phyloP scores from a whole-genome alignment of 2,888 invertebrate genomes.

The Cordylochernes scorpioides region DNA sequence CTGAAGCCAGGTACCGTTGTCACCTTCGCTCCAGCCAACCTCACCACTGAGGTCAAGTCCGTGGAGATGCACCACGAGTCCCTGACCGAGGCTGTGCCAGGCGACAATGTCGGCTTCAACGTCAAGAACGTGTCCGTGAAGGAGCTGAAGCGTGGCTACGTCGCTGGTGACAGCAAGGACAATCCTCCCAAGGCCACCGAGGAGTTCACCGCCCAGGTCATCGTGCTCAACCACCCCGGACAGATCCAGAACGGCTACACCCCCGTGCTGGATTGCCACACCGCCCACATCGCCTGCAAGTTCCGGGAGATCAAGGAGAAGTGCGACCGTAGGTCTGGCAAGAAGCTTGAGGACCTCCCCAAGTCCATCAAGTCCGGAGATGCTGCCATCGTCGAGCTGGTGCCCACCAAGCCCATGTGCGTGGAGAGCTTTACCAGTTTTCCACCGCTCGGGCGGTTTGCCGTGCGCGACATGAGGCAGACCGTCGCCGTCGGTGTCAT shows the following conservation, averaged over 20 bases:
- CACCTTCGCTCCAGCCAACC: slow-evolving; percentile 80
- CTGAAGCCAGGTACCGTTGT: slow-evolving; percentile 88
- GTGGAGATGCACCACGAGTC: slow-evolving; percentile 99
- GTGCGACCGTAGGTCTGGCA: slow-evolving; percentile 91
- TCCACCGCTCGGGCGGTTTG: slow-evolving; percentile 84
- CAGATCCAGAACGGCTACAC: slow-evolving; percentile 96
- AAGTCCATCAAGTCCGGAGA: slow-evolving; percentile 90
- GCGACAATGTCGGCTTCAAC: slow-evolving; percentile 99
- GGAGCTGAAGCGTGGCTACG: slow-evolving; percentile 96
- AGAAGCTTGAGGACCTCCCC: slow-evolving; percentile 36
- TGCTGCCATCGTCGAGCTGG: slow-evolving; percentile 74
- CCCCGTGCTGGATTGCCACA: slow-evolving; percentile 98
- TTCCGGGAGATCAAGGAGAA: slow-evolving; percentile 96
- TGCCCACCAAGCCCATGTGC: slow-evolving; percentile 89
- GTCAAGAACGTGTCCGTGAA: slow-evolving; percentile 88
- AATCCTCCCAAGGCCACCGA: slow-evolving; percentile 82
- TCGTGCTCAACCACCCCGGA: slow-evolving; percentile 96
- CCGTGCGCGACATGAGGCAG: slow-evolving; percentile 97
- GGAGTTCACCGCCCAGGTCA: slow-evolving; percentile 89
- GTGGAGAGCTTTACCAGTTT: slow-evolving; percentile 95
- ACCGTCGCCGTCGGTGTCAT: slow-evolving; percentile 96
- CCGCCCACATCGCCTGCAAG: slow-evolving; percentile 99
- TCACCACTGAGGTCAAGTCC: slow-evolving; percentile 98
- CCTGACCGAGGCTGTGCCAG: slow-evolving; percentile 44
- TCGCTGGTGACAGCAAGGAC: slow-evolving; percentile 88